Conservation (phyloP, 2,797 vertebrate genomes). For the Rhinoraja longicauda region DNA sequence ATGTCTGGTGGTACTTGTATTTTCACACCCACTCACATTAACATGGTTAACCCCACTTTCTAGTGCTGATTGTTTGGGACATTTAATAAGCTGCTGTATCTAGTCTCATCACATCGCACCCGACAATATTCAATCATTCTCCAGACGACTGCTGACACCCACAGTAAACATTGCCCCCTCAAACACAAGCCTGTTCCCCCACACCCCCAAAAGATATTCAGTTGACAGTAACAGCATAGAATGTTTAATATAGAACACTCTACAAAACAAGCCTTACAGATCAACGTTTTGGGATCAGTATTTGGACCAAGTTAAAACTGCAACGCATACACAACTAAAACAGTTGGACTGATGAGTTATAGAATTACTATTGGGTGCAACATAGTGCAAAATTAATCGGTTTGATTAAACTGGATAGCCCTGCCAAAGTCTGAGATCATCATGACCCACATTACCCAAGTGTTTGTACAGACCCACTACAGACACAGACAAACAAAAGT, state of each 20-base stretch:
- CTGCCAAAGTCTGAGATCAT: neutral
- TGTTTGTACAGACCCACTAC: neutral
- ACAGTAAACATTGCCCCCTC: no score
- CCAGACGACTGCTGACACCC: no score
- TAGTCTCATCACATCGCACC: no score
- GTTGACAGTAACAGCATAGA: no score
- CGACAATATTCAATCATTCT: no score
- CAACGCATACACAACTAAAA: neutral
- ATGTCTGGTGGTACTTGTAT: neutral
- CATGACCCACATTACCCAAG: neutral
- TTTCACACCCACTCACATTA: neutral
- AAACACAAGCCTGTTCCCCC: no score
- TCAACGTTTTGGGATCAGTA: neutral
- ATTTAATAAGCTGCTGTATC: no score
- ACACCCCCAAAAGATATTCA: no score
- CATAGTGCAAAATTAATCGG: neutral
- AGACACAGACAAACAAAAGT: neutral
- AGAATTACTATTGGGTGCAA: neutral
- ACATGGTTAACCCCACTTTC: neutral
- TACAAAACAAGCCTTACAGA: neutral
- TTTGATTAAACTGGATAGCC: neutral
- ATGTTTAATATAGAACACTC: neutral
- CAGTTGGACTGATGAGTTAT: neutral
- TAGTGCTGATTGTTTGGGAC: neutral
- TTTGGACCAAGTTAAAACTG: neutral